These are phyloP conservation scores for Kradibia gibbosae DNA, from an alignment of 1,140 invertebrate genomes.

Conservation along the genomic window DNA sequence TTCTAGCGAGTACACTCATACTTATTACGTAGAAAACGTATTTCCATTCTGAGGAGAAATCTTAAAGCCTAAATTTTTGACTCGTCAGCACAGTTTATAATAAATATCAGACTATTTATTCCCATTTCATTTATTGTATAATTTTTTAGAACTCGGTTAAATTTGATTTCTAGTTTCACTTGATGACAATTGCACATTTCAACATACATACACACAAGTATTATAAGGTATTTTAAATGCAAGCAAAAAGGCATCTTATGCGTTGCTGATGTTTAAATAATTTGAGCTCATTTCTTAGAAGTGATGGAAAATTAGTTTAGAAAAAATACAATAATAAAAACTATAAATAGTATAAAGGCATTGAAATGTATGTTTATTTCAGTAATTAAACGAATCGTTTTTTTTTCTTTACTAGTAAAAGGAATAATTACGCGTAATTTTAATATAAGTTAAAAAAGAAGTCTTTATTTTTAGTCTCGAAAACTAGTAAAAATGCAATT, in stretches of 20 bases:
- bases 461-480: background rate
- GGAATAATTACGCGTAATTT: background rate
- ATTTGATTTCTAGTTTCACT: constrained; percentile 44
- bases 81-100: constrained; percentile 45
- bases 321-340: constrained; percentile 11
- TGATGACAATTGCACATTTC: constrained; percentile 23
- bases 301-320: background rate
- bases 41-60: constrained; percentile 14
- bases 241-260: background rate
- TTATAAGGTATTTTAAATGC: background rate
- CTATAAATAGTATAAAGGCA: constrained; percentile 29
- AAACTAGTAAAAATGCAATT: constrained; percentile 4
- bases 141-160: constrained; percentile 36
- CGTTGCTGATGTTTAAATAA: background rate
- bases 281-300: background rate
- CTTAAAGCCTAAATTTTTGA: constrained; percentile 36
- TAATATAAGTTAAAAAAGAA: background rate
- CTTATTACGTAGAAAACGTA: constrained; percentile 29
- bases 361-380: constrained; percentile 9
- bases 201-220: background rate
- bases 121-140: constrained; percentile 24
- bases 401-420: background rate
- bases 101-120: constrained; percentile 45
- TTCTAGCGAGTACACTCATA: constrained; percentile 40
- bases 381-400: constrained; percentile 1